Evolutionary conservation across 1,140 invertebrate genomes (phyloP).

Genomic region (Drosophila jambulina): DNA sequence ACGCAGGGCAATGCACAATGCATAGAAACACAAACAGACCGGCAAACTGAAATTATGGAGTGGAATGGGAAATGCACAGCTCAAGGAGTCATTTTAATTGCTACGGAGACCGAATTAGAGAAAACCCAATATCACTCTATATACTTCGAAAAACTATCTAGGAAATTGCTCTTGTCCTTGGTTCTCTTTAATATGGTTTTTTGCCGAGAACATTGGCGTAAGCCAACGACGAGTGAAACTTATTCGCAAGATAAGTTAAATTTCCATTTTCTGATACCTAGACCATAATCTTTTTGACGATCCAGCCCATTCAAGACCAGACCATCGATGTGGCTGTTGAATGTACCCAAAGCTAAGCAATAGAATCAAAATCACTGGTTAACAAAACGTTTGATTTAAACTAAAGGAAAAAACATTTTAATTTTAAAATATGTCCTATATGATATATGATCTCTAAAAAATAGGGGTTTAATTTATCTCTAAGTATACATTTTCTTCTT

Average conservation of each 20-base stretch:
- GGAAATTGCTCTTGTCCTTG: not conserved
- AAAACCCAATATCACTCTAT: too few species aligned
- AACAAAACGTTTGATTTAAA: not conserved
- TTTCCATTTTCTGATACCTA: slow-evolving; percentile 33
- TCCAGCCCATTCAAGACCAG: slow-evolving; percentile 24
- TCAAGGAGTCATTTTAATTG: not conserved
- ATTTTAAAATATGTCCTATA: too few species aligned
- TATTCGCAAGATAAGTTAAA: slow-evolving; percentile 38
- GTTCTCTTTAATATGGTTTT: too few species aligned
- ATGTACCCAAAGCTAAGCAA: slow-evolving; percentile 53
- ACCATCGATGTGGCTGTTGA: slow-evolving; percentile 54
- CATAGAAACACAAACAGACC: not conserved
- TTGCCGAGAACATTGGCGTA: not conserved
- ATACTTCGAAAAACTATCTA: too few species aligned
- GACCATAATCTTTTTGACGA: slow-evolving; percentile 45
- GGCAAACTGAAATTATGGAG: not conserved
- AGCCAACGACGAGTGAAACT: slow-evolving; percentile 3
- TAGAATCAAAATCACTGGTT: slow-evolving; percentile 20
- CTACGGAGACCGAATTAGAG: too few species aligned
- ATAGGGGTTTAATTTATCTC: too few species aligned
- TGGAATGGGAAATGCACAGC: not conserved
- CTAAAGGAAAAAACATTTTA: too few species aligned
- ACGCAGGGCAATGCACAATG: slow-evolving; percentile 3
- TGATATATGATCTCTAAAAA: too few species aligned
- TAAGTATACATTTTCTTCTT: too few species aligned